Percentiles rank a stretch among this genome's conserved stretches.
Evolutionary conservation across 1,140 invertebrate genomes (phyloP).

Genomic region (Anagrus nilaparvatae): DNA sequence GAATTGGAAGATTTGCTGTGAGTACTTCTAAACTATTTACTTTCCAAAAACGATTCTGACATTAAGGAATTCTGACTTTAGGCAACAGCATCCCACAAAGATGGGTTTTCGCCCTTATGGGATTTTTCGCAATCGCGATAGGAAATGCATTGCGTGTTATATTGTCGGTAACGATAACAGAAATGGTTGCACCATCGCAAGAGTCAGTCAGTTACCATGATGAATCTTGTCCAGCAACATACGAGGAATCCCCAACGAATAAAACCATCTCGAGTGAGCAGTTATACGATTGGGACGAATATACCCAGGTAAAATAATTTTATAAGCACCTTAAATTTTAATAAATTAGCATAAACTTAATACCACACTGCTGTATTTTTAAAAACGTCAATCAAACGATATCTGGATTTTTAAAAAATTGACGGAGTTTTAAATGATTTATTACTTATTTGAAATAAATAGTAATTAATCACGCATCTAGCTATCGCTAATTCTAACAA

Average conservation of each 20-base stretch:
- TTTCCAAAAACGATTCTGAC: not conserved
- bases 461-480: no score
- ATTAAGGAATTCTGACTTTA: no score
- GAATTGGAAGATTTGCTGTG: conserved; percentile 4
- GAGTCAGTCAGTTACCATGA: not conserved
- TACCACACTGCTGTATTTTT: no score
- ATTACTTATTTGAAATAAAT: no score
- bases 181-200: not conserved
- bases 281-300: conserved; percentile 10
- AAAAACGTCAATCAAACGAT: no score
- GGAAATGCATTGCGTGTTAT: conserved; percentile 4
- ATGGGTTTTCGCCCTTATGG: conserved; percentile 12
- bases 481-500: no score
- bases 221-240: not conserved
- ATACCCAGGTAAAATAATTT: conserved; percentile 7
- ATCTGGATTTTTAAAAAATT: no score
- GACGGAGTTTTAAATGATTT: no score
- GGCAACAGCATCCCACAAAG: conserved; percentile 7
- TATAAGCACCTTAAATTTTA: no score
- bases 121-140: conserved; percentile 1
- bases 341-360: no score
- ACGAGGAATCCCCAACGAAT: not conserved
- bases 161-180: conserved; percentile 6
- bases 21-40: conserved; percentile 2
- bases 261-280: not conserved